Evolutionary conservation across 2,888 invertebrate species (phyloP).

Genomic region (Cantharis flavilabris): DNA sequence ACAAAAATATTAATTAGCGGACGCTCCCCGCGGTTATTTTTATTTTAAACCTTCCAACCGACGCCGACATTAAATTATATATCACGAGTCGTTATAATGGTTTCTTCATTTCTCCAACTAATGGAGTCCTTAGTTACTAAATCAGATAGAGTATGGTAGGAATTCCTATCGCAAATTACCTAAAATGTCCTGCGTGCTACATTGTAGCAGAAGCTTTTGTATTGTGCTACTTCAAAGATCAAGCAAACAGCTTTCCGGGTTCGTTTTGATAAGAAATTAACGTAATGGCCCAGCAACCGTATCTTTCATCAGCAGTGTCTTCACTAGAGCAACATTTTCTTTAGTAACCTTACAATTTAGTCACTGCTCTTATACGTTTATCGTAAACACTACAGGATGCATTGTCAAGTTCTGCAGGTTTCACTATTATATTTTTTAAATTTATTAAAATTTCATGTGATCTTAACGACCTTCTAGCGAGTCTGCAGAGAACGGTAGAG

Average conservation of each 20-base stretch:
- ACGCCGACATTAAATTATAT: not conserved
- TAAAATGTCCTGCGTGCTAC: not conserved
- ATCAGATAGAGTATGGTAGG: not conserved
- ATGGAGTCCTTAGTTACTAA: not conserved
- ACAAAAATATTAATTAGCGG: not conserved
- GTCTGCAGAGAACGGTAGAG: too few relatives aligned
- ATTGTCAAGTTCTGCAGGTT: too few relatives aligned
- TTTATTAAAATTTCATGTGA: too few relatives aligned
- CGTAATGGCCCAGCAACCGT: not conserved
- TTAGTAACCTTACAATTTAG: not conserved
- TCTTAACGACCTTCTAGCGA: too few relatives aligned
- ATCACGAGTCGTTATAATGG: not conserved
- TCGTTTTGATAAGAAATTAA: not conserved
- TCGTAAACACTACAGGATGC: not conserved
- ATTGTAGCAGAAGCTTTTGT: not conserved
- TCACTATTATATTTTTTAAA: too few relatives aligned
- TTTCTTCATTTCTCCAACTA: not conserved
- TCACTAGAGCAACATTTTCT: not conserved
- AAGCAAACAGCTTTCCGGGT: not conserved
- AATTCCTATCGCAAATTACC: not conserved
- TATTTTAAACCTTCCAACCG: not conserved
- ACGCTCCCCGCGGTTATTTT: not conserved
- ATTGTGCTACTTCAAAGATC: not conserved
- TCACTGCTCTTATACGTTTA: not conserved
- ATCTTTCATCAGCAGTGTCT: not conserved